Evolutionary conservation across 2,888 invertebrate genomes (phyloP).

Genomic region (Hermodice carunculata): DNA sequence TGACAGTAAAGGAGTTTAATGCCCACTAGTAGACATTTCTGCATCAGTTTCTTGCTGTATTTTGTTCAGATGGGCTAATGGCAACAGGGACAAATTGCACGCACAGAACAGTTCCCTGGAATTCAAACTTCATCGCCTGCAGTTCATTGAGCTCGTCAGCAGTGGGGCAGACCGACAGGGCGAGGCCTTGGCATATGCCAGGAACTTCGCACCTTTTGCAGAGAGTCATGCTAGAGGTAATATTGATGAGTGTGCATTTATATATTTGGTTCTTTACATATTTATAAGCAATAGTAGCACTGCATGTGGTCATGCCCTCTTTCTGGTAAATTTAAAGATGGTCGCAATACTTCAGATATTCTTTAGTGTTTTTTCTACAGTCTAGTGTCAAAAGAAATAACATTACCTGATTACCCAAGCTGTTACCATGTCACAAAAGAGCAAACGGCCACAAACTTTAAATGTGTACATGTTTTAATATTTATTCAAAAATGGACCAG

Average conservation of each 20-base stretch:
- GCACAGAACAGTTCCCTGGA: slow-evolving; percentile 78
- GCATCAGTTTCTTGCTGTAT: neutral
- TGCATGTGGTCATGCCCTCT: neutral
- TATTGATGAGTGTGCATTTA: too few relatives aligned
- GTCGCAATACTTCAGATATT: neutral
- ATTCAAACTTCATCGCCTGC: slow-evolving; percentile 85
- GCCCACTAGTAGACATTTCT: too few relatives aligned
- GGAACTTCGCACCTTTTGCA: slow-evolving; percentile 85
- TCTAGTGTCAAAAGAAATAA: too few relatives aligned
- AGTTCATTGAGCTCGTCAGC: slow-evolving; percentile 81
- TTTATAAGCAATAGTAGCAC: too few relatives aligned
- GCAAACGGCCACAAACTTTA: too few relatives aligned
- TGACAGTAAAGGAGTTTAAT: too few relatives aligned
- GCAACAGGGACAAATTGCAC: slow-evolving; percentile 80
- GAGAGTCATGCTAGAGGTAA: slow-evolving; percentile 81
- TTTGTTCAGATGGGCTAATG: slow-evolving; percentile 79
- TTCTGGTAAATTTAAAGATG: neutral
- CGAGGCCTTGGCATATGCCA: slow-evolving; percentile 89
- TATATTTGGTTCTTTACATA: too few relatives aligned
- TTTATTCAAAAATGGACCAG: too few relatives aligned
- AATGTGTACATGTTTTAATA: too few relatives aligned
- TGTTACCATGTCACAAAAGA: too few relatives aligned
- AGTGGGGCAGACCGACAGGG: slow-evolving; percentile 79
- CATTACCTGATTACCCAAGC: too few relatives aligned
- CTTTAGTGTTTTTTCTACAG: neutral